phyloP scores from a whole-genome alignment of 2,888 invertebrate species.

The Hirudinaria manillensis region DNA sequence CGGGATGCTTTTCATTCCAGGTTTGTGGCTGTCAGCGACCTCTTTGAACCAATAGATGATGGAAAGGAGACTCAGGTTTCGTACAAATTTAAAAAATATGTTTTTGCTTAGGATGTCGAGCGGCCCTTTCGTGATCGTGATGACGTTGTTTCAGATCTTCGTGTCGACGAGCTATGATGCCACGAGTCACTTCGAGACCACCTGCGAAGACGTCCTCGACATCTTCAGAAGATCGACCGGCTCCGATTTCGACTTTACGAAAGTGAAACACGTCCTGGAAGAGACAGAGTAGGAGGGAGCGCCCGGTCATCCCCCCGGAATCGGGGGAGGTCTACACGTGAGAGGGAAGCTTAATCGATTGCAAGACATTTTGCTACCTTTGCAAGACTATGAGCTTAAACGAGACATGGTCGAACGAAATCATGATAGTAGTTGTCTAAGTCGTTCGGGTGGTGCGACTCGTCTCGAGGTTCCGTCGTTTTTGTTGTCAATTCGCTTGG shows the following conservation, averaged over 20 bases:
- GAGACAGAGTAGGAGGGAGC: slow-evolving; percentile 26
- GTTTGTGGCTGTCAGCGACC: slow-evolving; percentile 65
- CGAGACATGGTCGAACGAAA: neutral
- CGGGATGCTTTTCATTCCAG: slow-evolving; percentile 46
- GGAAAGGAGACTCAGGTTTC: slow-evolving; percentile 64
- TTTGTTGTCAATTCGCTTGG: too few species aligned
- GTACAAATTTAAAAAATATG: too few species aligned
- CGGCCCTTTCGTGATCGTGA: neutral
- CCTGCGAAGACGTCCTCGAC: slow-evolving; percentile 92
- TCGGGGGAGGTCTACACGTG: too few species aligned
- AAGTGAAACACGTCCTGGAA: slow-evolving; percentile 60
- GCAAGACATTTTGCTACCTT: neutral
- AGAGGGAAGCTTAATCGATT: too few species aligned
- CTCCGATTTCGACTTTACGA: slow-evolving; percentile 91
- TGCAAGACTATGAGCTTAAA: slow-evolving; percentile 1
- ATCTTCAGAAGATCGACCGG: slow-evolving; percentile 91
- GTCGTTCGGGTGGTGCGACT: too few species aligned
- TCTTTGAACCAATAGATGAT: slow-evolving; percentile 83
- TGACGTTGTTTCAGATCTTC: slow-evolving; percentile 59
- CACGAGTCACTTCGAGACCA: slow-evolving; percentile 97
- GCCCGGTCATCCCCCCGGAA: neutral
- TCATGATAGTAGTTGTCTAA: too few species aligned
- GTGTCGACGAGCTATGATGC: slow-evolving; percentile 97
- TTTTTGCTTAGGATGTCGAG: neutral
- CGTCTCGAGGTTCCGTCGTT: too few species aligned